A percentile compares a stretch with the other conserved stretches of the same genome.
Evolutionary conservation across 2,888 invertebrate genomes (phyloP).

Genomic region (Conistra vaccinii): DNA sequence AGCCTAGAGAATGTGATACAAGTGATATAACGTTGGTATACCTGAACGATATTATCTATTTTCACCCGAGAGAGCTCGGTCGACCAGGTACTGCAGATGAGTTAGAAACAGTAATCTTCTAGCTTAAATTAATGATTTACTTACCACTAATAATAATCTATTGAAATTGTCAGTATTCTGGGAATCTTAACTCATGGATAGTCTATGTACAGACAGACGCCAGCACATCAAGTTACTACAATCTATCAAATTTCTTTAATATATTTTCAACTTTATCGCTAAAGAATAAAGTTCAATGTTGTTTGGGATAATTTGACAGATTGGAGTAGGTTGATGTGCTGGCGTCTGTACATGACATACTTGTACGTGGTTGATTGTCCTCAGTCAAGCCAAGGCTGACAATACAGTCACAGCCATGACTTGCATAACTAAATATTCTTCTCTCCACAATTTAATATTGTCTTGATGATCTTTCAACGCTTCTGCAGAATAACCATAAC

Average conservation of each 20-base stretch:
- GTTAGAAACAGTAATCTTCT: background rate
- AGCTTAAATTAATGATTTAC: background rate
- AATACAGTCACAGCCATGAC: conserved; percentile 23
- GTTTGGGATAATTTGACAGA: too few species aligned
- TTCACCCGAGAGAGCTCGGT: too few species aligned
- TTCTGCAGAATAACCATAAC: background rate
- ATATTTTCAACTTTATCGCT: too few species aligned
- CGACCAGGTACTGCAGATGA: background rate
- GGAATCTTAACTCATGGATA: background rate
- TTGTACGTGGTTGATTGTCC: conserved; percentile 4
- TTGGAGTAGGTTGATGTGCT: too few species aligned
- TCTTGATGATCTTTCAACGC: conserved; percentile 2
- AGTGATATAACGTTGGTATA: too few species aligned
- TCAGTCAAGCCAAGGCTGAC: conserved; percentile 1
- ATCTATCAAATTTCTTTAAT: too few species aligned
- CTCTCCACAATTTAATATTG: background rate
- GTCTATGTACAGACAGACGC: too few species aligned
- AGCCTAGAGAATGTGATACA: too few species aligned
- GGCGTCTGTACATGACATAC: conserved; percentile 14
- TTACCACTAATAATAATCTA: background rate
- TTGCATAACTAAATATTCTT: conserved; percentile 16
- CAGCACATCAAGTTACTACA: too few species aligned
- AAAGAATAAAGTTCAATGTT: too few species aligned
- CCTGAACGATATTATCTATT: too few species aligned
- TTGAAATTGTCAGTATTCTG: background rate